Conservation (phyloP, 2,797 vertebrate genomes). For the Gymnocypris eckloni region DNA sequence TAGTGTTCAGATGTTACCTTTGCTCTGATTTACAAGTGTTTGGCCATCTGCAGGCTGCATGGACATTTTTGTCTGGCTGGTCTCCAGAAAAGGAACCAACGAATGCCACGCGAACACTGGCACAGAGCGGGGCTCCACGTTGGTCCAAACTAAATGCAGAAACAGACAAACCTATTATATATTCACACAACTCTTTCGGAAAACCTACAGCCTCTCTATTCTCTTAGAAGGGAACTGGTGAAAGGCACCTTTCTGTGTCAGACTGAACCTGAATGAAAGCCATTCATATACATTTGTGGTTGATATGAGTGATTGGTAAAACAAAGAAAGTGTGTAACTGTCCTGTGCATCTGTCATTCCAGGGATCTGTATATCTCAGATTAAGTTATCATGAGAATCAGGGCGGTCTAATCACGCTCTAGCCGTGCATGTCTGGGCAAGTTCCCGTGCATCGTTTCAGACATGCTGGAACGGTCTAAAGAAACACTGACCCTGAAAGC, state of each 20-base stretch:
- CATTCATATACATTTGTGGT: background rate
- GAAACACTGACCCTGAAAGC: slow-evolving; percentile 54
- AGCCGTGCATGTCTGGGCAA: slow-evolving; percentile 56
- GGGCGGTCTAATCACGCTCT: background rate
- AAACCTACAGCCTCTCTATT: slow-evolving; percentile 25
- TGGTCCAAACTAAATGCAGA: slow-evolving; percentile 89
- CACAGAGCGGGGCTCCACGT: slow-evolving; percentile 93
- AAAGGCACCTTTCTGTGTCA: slow-evolving; percentile 7
- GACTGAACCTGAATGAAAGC: slow-evolving; percentile 6
- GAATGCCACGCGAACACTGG: slow-evolving; percentile 96
- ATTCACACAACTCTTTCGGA: background rate
- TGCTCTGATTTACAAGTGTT: slow-evolving; percentile 87
- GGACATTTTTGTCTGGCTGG: slow-evolving; percentile 87
- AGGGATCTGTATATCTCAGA: slow-evolving; percentile 22
- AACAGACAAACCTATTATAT: slow-evolving; percentile 49
- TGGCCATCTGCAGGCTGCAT: slow-evolving; percentile 87
- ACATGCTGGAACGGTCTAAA: slow-evolving; percentile 41
- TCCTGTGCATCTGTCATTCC: slow-evolving; percentile 5
- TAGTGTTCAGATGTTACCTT: slow-evolving; percentile 77
- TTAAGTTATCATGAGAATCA: slow-evolving; percentile 11
- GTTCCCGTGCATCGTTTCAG: slow-evolving; percentile 50
- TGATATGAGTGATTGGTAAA: background rate
- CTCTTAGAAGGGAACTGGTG: slow-evolving; percentile 8
- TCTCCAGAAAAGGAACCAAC: slow-evolving; percentile 92
- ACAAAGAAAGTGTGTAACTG: slow-evolving; percentile 17